Evolutionary conservation across 1,140 invertebrate species (phyloP), one percentile per base, ranked within the genome.

Genomic region (Galendromus occidentalis): DNA sequence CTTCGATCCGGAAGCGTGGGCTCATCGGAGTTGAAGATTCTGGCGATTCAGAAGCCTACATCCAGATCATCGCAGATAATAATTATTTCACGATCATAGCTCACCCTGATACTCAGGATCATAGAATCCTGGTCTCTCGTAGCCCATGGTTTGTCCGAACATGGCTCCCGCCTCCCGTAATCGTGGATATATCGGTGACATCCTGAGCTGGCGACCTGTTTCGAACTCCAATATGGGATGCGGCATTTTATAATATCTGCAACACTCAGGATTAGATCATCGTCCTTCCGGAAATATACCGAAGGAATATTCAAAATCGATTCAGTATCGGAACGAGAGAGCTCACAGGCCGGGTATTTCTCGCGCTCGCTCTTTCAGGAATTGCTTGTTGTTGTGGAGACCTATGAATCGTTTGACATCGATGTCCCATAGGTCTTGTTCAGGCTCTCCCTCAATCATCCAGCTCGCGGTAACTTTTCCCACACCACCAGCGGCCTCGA

Each of bases 121-220:
- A 77, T 96, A 98, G 83, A 88, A 98, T 42, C 88, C 83, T 0
- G 94, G 89, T 69, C 94, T 79, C 75, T 98, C 95, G 75, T 98
- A 98, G 1, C 93, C 94, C 91, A 98, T 97, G 29, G 91, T 90
- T 76, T 97, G 92, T 7, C 90, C 90, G 78, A 98, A 98, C 12
- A 94, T 85, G n/a, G 91, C 95, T 0, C 94, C 94, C 41, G 86
- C 86, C 73, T 88, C 85, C 73, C 86, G 82, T 1, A 97, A 76
- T 67, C 88, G 85, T 1, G 92, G 88, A 80, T 94, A 96, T 67
- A 99, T 88, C 0, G 94, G 92, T 1, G 94, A 97, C 82, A 93
- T 91, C 68, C 94, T 78, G 17, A 98, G 77, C 76, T 94, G 93
- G 64, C 93, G 78, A 0, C 91, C 90, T 7, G 85, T 90, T 75